phyloP scores from a whole-genome alignment of 2,888 invertebrate genomes.

The Busseola fusca region DNA sequence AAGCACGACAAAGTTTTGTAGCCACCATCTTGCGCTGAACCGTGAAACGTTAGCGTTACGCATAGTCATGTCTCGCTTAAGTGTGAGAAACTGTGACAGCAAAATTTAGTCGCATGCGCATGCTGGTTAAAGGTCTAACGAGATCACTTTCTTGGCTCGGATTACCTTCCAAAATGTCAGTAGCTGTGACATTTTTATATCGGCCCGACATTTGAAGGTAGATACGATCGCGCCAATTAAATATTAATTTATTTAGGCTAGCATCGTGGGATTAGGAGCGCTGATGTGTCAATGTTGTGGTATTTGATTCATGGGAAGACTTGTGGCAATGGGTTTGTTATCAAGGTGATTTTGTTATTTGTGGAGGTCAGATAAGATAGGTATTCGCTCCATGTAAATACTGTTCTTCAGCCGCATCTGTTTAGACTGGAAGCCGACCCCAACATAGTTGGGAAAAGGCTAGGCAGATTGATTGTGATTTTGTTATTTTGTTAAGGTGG shows the following conservation, averaged over 20 bases:
- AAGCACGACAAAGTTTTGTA: background rate
- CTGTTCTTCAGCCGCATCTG: background rate
- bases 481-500: background rate
- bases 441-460: background rate
- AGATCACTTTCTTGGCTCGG: constrained; percentile 85
- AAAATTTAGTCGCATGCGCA: constrained; percentile 14
- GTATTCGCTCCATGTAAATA: background rate
- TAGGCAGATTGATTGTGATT: background rate
- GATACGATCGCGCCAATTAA: constrained; percentile 86
- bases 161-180: constrained; percentile 87
- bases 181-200: constrained; percentile 87
- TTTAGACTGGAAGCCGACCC: background rate
- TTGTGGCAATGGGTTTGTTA: background rate
- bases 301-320: constrained; percentile 35
- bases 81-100: constrained; percentile 10
- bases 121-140: constrained; percentile 69
- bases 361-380: background rate
- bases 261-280: constrained; percentile 54
- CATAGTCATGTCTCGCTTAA: background rate
- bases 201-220: constrained; percentile 82
- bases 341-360: background rate
- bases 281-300: constrained; percentile 46
- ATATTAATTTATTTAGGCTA: constrained; percentile 80
- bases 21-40: background rate
- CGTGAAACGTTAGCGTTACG: constrained; percentile 4